Conservation (phyloP, 2,797 vertebrate genomes). For the Phalanger gymnotis region DNA sequence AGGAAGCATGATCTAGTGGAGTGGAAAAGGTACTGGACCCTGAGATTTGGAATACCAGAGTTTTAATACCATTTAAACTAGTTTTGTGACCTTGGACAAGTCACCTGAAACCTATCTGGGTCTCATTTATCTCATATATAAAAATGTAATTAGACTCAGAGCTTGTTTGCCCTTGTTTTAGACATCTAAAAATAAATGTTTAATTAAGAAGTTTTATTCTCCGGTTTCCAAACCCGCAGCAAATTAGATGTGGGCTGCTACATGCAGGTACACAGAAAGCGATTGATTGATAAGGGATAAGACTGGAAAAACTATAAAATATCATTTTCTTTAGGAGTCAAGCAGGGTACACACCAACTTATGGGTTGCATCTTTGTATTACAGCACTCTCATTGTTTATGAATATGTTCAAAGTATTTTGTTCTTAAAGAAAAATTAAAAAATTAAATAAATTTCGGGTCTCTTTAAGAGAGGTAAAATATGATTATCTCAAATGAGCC, state of each 20-base stretch:
- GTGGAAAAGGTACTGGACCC: neutral
- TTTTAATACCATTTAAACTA: neutral
- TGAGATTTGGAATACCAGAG: neutral
- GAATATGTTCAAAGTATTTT: no score
- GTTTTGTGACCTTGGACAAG: neutral
- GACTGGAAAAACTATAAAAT: no score
- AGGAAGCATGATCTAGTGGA: neutral
- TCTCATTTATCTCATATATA: neutral
- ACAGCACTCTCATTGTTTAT: no score
- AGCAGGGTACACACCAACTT: no score
- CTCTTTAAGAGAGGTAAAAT: no score
- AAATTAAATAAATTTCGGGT: no score
- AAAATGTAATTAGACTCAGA: neutral
- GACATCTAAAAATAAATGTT: neutral
- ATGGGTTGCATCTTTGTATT: no score
- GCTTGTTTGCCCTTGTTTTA: slow-evolving; percentile 13
- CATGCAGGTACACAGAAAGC: neutral
- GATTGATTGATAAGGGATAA: neutral
- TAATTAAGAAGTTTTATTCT: slow-evolving; percentile 16
- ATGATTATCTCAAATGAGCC: no score
- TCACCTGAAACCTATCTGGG: neutral
- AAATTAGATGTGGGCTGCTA: neutral
- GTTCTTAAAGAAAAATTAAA: no score
- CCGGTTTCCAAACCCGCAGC: neutral
- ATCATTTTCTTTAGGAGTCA: no score